Conservation (phyloP, 2,113 vertebrate species). For the Sapajus apella region DNA sequence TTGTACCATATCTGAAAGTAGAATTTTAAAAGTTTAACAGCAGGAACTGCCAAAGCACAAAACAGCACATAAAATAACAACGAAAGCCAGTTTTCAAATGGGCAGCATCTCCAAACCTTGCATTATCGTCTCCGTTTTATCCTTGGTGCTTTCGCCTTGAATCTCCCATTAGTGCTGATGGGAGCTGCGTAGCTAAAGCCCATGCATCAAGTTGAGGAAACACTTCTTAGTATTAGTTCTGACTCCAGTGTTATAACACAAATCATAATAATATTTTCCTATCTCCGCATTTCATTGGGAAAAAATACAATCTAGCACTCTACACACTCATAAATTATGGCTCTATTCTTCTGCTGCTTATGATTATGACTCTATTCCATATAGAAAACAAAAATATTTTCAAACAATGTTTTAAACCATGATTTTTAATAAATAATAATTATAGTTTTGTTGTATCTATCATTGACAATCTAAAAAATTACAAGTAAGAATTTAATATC, state of each 20-base stretch:
- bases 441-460: neutral
- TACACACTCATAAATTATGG: constrained; percentile 52
- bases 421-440: constrained; percentile 58
- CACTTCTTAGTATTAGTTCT: constrained; percentile 59
- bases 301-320: constrained; percentile 63
- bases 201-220: constrained; percentile 71
- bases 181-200: constrained; percentile 50
- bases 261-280: constrained; percentile 75
- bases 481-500: constrained; percentile 11
- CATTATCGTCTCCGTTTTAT: constrained; percentile 39
- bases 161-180: constrained; percentile 57
- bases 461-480: neutral
- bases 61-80: neutral
- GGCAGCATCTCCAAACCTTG: neutral
- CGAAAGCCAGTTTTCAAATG: constrained; percentile 44
- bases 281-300: constrained; percentile 65
- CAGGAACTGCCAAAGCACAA: constrained; percentile 34
- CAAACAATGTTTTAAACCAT: constrained; percentile 47
- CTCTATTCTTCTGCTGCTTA: constrained; percentile 55
- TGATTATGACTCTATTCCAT: constrained; percentile 54
- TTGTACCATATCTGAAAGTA: constrained; percentile 35
- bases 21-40: constrained; percentile 48
- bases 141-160: constrained; percentile 58
- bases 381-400: constrained; percentile 55
- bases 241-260: constrained; percentile 66